Base-by-base conservation (phyloP, 2,797 vertebrate species). In the Orestias chungarensis region DNA sequence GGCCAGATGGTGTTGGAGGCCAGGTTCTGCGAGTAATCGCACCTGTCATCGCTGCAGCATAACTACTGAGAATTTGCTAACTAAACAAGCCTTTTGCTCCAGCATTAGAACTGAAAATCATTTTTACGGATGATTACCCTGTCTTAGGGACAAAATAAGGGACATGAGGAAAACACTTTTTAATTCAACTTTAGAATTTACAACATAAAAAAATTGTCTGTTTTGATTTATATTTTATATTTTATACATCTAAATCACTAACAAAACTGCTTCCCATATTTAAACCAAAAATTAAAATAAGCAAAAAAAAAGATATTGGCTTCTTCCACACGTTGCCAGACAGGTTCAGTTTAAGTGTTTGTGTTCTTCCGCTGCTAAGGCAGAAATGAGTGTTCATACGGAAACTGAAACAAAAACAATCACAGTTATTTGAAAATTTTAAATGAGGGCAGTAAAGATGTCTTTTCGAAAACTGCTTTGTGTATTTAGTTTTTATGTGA, bases 1-100 rank as follows among this genome's bases (percentile, higher is more conserved):
- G 76, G 74, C 70, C 90, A 91, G 88, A 89, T 88, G 86, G 88
- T 86, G 82, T 57, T 76, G 80, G 68, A 69, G 50, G 80, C 71
- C 79, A 69, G 78, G 80, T 73, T 86, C 88, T 70, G 78, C 83
- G 73, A 75, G 73, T 74, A 86, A 83, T 82, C 88, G 79, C 74
- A 49, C 35, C 70, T 80, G 75, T 79, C 75, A 77, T 81, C 74
- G 73, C 42, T 64, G 70, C 75, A 79, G 79, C 73, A 68, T 66
- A 73, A 59, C 80, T 74, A 77, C 75, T 66, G 20, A 64, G 9
- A 14, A 62, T 6, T 47, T 64, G 50, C 23, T 27, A 49, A 65
- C 49, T 64, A 64, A 61, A 49, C 59, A 64, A 47, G 59, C 33
- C 57, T 64, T 71, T 71, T 50, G 62, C 33, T 42, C 33, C 14